Conservation (phyloP, 2,113 vertebrate genomes). For the Chrysochloris asiatica region DNA sequence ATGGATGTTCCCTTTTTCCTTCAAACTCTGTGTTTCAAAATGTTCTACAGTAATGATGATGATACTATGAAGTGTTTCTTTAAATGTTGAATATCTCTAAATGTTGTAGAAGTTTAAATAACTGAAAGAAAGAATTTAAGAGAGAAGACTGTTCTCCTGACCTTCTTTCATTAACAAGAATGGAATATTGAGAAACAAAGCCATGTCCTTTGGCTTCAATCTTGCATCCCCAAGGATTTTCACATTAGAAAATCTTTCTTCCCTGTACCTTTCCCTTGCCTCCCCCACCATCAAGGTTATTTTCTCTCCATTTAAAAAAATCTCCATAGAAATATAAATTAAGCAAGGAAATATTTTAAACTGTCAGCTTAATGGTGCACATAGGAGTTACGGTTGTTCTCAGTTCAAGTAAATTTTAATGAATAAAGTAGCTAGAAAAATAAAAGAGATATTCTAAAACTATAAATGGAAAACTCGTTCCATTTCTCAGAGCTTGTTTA, state of each 20-base stretch:
- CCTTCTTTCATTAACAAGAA: neutral
- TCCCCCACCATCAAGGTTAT: neutral
- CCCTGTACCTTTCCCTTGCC: neutral
- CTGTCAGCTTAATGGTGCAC: conserved; percentile 54
- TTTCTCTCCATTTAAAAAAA: conserved; percentile 17
- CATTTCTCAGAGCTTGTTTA: conserved; percentile 48
- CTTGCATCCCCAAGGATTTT: neutral
- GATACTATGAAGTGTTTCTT: neutral
- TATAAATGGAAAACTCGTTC: conserved; percentile 48
- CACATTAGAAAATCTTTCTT: neutral
- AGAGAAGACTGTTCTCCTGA: neutral
- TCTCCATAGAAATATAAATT: conserved; percentile 48
- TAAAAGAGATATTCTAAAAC: conserved; percentile 9
- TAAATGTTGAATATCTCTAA: conserved; percentile 8
- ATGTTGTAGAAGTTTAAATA: neutral
- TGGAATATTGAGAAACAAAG: neutral
- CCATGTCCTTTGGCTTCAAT: neutral
- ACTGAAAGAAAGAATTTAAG: neutral
- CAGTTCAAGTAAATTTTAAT: conserved; percentile 63
- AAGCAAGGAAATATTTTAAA: conserved; percentile 58
- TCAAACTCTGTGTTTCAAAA: conserved; percentile 34
- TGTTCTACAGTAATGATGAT: neutral
- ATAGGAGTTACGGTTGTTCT: conserved; percentile 42
- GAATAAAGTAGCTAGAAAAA: conserved; percentile 53
- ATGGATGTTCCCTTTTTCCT: neutral